A percentile compares a stretch with the other conserved stretches of the same genome.
phyloP scores from a whole-genome alignment of 1,140 invertebrate species.

The Cataglyphis hispanica region DNA sequence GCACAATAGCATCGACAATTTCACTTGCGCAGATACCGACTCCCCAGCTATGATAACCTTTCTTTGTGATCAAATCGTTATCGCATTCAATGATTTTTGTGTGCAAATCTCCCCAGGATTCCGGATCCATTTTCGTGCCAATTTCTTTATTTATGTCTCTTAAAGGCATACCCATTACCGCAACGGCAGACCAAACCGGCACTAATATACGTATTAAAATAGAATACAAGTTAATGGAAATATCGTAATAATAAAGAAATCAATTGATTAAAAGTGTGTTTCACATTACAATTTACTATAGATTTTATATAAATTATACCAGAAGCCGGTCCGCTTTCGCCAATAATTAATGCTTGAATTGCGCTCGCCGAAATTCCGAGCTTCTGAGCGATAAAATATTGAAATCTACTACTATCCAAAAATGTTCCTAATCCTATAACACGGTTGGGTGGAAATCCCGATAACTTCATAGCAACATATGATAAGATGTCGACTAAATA shows the following conservation, averaged over 20 bases:
- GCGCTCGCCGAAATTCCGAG: constrained; percentile 87
- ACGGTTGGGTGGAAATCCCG: constrained; percentile 88
- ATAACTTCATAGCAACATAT: constrained; percentile 89
- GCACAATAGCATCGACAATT: constrained; percentile 87
- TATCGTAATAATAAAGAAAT: constrained; percentile 6
- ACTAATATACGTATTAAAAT: constrained; percentile 82
- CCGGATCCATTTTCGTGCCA: constrained; percentile 85
- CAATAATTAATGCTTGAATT: constrained; percentile 88
- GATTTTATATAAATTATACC: constrained; percentile 79
- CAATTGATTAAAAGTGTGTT: neutral
- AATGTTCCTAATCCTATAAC: constrained; percentile 89
- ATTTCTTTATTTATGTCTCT: constrained; percentile 87
- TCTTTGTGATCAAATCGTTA: constrained; percentile 86
- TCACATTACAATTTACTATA: neutral
- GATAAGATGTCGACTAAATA: constrained; percentile 88
- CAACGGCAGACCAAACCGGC: constrained; percentile 89
- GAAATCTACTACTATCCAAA: constrained; percentile 88
- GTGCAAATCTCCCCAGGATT: constrained; percentile 88
- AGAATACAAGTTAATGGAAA: neutral
- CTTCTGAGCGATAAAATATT: constrained; percentile 87
- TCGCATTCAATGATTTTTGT: constrained; percentile 87
- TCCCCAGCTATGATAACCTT: constrained; percentile 87
- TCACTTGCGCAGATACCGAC: constrained; percentile 87
- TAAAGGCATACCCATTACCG: constrained; percentile 88
- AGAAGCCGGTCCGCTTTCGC: constrained; percentile 88